Conservation (phyloP, 2,888 invertebrate genomes). For the Spisula subtruncata region DNA sequence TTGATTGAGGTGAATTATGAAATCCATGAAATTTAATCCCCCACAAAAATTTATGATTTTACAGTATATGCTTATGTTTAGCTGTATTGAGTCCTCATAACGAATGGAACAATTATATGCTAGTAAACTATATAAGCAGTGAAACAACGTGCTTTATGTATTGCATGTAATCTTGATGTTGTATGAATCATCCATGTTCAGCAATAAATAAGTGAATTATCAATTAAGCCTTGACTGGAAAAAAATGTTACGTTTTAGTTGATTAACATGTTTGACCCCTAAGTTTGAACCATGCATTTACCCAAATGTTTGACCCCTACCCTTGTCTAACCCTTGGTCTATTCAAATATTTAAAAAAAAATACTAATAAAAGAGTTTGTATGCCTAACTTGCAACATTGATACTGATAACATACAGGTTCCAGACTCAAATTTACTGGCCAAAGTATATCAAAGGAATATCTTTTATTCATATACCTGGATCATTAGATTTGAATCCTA, state of each 20-base stretch:
- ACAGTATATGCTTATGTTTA: no score
- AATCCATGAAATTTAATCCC: no score
- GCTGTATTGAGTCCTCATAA: neutral
- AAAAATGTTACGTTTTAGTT: neutral
- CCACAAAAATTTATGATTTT: no score
- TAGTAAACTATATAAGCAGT: neutral
- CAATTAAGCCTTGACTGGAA: no score
- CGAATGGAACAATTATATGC: neutral
- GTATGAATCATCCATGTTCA: no score
- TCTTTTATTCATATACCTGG: no score
- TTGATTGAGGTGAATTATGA: no score
- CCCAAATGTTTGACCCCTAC: neutral
- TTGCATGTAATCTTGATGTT: neutral
- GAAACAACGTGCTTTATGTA: neutral
- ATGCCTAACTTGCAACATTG: neutral
- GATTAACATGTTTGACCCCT: neutral
- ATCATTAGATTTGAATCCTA: no score
- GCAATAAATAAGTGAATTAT: no score
- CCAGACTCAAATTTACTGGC: no score
- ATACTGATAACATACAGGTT: neutral
- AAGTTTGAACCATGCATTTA: no score
- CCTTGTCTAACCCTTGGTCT: neutral
- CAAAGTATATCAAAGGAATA: no score
- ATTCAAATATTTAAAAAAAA: neutral
- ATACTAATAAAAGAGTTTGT: neutral